These are phyloP conservation scores for Lontra canadensis DNA, from an alignment of 2,113 vertebrate species.

Conservation along the genomic window DNA sequence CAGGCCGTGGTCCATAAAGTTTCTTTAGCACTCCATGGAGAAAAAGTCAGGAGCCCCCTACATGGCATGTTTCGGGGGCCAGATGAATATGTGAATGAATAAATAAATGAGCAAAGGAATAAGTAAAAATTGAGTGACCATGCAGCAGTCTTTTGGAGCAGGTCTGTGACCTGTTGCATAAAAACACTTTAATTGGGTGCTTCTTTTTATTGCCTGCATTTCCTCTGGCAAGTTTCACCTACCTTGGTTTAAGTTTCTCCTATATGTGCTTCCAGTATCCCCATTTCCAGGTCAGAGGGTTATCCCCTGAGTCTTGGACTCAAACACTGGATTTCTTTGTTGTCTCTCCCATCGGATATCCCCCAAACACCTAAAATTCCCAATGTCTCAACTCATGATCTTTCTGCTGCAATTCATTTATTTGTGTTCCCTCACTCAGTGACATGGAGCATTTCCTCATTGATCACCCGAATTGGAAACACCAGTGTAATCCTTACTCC, in stretches of 20 bases:
- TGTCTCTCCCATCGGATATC: background rate
- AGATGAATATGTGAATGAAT: background rate
- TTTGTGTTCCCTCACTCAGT: background rate
- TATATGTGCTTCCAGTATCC: fast-evolving
- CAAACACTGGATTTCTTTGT: background rate
- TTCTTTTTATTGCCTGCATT: background rate
- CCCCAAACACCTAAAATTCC: background rate
- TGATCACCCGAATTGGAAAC: background rate
- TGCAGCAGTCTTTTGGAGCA: background rate
- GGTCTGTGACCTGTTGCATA: fast-evolving
- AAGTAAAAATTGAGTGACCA: background rate
- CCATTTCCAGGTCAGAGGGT: background rate
- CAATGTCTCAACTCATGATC: background rate
- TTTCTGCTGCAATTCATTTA: background rate
- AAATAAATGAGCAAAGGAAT: background rate
- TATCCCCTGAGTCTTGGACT: background rate
- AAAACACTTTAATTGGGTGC: fast-evolving
- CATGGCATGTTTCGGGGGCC: background rate
- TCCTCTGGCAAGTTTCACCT: background rate
- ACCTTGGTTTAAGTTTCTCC: background rate
- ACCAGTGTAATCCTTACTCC: background rate
- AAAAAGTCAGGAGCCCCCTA: background rate
- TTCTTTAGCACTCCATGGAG: background rate
- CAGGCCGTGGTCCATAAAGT: background rate
- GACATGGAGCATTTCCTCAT: background rate